Base-by-base conservation (phyloP, 1,140 invertebrate genomes). In the Drosophila aff. region DNA sequence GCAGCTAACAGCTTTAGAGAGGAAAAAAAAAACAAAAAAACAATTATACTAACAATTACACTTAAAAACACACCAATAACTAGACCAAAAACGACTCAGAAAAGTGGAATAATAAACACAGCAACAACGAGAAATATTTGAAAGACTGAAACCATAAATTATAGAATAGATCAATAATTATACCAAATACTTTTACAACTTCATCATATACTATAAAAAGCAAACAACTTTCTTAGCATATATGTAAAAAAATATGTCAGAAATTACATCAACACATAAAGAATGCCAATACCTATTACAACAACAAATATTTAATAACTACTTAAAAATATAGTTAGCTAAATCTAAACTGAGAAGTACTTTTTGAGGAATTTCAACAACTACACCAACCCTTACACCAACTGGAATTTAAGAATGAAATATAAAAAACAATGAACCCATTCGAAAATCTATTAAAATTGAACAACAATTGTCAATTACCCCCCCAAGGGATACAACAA, bases 1-100 rank as follows among this genome's bases (percentile, higher is more conserved):
- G 53, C 36, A 57, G 53, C 21, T 16, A 57, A 41, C 36, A 57
- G 36, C 53, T 57, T 26, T 57, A 38, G 53, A 11, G 11, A 11
- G n/a, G n/a, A 6, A 55, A 36, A 28, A 28, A 28, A 23, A 23
- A 23, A 28, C 4, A 18, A 55, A 23, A 10, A 49, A 49, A 50
- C 31, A 36, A 53, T 53, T 53, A 53, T 31, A 36, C 50, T 8
- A 49, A 50, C 33, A 38, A 55, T 55, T 53, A 53, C 52, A 31
- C 49, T 52, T 52, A 13, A 52, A 33, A 52, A 52, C n/a, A 15
- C 50, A 33, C 6, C 31, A 53, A 36, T 21, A 53, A 55, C 52
- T 38, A 38, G 52, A 55, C 13, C 8, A 9, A 57, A 26, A 55
- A 3, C 10, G 4, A n/a, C 18, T 23, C 2, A 2, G 2, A 55